Evolutionary conservation across 2,888 invertebrate genomes (phyloP).

Genomic region (Glyphotaelius pellucidus): DNA sequence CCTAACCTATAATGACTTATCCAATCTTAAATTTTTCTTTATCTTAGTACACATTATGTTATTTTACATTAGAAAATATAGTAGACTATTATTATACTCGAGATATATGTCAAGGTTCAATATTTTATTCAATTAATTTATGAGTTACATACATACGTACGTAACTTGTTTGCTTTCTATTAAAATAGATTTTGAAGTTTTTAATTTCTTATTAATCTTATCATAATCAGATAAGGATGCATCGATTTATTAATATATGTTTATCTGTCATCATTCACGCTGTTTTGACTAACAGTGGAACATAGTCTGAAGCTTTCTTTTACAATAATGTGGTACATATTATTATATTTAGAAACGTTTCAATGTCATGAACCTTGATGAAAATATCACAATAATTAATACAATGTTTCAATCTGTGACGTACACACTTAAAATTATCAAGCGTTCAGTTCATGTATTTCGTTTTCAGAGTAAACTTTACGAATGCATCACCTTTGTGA

Average conservation of each 20-base stretch:
- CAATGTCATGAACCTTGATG: background rate
- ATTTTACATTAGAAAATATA: too few species aligned
- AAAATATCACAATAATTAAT: background rate
- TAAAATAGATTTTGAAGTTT: background rate
- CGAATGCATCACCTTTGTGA: conserved; percentile 84
- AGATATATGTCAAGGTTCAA: background rate
- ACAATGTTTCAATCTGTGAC: background rate
- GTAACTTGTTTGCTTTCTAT: too few species aligned
- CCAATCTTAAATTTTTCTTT: background rate
- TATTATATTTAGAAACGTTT: background rate
- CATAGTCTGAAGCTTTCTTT: background rate
- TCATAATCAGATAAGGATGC: background rate
- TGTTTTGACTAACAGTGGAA: background rate
- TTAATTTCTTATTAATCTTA: background rate
- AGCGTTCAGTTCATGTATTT: background rate
- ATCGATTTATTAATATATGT: too few species aligned
- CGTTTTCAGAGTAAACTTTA: conserved; percentile 80
- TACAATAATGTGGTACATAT: background rate
- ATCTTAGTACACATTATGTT: background rate
- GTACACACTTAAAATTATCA: background rate
- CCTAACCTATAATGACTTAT: background rate
- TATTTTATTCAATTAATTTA: background rate
- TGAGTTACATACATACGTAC: too few species aligned
- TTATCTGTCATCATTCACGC: background rate
- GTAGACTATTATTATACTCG: too few species aligned